Conservation (phyloP, 2,797 vertebrate genomes). For the Glyptemys insculpta region DNA sequence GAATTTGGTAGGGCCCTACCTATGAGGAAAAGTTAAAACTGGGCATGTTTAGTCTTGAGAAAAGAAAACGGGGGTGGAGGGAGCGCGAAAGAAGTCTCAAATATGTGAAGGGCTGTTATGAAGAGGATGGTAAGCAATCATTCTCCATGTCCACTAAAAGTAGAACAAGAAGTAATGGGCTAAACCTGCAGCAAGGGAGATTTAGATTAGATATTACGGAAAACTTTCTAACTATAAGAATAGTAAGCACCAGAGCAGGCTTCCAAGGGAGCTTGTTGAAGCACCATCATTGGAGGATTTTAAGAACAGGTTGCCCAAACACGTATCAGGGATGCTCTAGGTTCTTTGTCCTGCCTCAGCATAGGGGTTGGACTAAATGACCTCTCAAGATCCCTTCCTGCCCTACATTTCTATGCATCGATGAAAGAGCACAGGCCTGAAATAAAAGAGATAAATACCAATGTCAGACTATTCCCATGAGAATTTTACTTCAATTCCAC, state of each 20-base stretch:
- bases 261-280: background rate
- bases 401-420: background rate
- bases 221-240: background rate
- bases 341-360: background rate
- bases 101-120: background rate
- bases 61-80: background rate
- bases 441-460: background rate
- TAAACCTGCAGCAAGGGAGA: background rate
- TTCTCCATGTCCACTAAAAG: background rate
- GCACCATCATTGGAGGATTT: background rate
- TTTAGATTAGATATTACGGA: background rate
- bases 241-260: background rate
- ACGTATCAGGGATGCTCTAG: background rate
- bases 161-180: background rate
- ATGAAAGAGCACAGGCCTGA: background rate
- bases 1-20: too few relatives aligned
- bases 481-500: background rate
- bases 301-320: background rate
- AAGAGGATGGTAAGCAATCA: background rate
- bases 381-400: background rate
- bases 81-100: background rate
- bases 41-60: background rate
- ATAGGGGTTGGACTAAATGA: background rate
- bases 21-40: too few relatives aligned
- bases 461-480: background rate